phyloP scores from a whole-genome alignment of 2,797 vertebrate genomes.

The Malurus splendens region DNA sequence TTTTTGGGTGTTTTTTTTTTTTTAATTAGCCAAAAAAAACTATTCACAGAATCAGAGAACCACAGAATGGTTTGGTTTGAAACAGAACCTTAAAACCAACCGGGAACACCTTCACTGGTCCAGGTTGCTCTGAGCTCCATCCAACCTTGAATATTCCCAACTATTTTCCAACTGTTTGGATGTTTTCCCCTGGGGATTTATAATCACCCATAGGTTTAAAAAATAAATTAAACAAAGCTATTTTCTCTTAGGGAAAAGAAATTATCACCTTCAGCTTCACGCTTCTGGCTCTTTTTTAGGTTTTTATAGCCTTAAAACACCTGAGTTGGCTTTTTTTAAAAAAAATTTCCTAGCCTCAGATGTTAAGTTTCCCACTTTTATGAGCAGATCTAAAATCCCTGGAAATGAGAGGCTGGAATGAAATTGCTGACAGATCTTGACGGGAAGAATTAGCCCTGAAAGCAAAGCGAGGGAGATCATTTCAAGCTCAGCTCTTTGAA shows the following conservation, averaged over 20 bases:
- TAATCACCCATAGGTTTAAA: background rate
- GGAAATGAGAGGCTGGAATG: slow-evolving; percentile 2
- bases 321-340: background rate
- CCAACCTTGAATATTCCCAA: background rate
- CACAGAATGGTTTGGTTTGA: background rate
- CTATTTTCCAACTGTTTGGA: background rate
- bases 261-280: background rate
- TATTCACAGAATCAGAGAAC: background rate
- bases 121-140: background rate
- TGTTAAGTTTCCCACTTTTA: slow-evolving; percentile 13
- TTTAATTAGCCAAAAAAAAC: background rate
- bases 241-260: background rate
- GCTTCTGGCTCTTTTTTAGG: background rate
- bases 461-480: background rate
- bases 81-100: background rate
- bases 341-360: background rate
- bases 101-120: background rate
- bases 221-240: background rate
- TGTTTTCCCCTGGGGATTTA: background rate
- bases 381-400: slow-evolving; percentile 18
- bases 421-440: slow-evolving; percentile 30
- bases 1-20: background rate
- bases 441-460: background rate
- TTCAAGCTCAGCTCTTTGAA: background rate
- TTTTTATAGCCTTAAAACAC: background rate